Evolutionary conservation across 1,140 invertebrate genomes (phyloP).

Genomic region (Brachionus paranguensis): DNA sequence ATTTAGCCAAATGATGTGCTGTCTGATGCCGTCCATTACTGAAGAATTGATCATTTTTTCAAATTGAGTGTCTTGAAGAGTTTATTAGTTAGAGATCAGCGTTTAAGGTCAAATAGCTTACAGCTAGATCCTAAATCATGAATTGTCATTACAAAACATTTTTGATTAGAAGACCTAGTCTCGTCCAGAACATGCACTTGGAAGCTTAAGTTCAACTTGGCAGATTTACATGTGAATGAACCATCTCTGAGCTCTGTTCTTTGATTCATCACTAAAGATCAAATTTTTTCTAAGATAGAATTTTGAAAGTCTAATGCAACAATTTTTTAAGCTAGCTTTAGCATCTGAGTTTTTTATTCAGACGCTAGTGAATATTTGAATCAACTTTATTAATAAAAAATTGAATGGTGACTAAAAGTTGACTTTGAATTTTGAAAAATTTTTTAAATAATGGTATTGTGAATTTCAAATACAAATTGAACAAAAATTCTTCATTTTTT

Average conservation of each 20-base stretch:
- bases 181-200: constrained; percentile 5
- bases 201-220: constrained; percentile 15
- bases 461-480: too few relatives aligned
- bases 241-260: background rate
- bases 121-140: constrained; percentile 83
- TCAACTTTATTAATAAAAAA: background rate
- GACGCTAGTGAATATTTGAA: too few relatives aligned
- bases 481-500: too few relatives aligned
- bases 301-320: background rate
- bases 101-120: constrained; percentile 59
- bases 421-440: background rate
- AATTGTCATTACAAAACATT: constrained; percentile 67
- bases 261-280: background rate
- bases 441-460: background rate
- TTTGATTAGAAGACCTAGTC: background rate
- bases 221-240: background rate
- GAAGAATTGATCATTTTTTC: constrained; percentile 65
- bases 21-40: constrained; percentile 74
- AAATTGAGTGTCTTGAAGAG: constrained; percentile 55
- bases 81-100: background rate
- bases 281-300: background rate
- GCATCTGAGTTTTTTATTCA: background rate
- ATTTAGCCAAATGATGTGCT: constrained; percentile 77
- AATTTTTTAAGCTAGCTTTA: background rate
- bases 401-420: background rate